Base-by-base conservation (phyloP, 2,888 invertebrate genomes). In the Amiota communis region DNA sequence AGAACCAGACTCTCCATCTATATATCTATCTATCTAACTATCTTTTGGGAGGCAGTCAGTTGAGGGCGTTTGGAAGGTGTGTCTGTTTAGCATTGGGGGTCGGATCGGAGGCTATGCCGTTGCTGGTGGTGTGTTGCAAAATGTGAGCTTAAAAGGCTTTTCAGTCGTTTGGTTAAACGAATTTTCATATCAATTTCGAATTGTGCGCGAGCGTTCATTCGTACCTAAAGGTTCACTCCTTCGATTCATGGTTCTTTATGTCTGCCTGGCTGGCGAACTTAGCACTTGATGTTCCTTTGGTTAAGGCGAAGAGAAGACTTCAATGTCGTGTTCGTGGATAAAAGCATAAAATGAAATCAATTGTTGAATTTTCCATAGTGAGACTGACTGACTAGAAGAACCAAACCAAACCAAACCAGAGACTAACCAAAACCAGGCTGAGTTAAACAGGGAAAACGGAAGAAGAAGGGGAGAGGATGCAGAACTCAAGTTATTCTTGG, bases 121-220 rank as follows among this genome's bases (percentile, higher is more conserved):
- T 82, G 78, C 81, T 11, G 65, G 15, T 36, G 36, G 36, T 36
- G 6, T 36, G 36, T 59, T 15, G 73, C 70, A 72, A 68, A 68
- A 51, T 68, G 67, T 75, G 64, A 64, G 78, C 74, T 78, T 76
- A 76, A 80, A 83, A 81, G 78, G 74, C 85, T 79, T 76, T 83
- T 51, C 65, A 65, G 67, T 68, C 67, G 53, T 68, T 68, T 73
- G 75, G 74, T 75, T 81, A 85, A 83, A 79, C 85, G 85, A 85
- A 85, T 85, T 85, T 85, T 82, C 85, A 85, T 85, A 82, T 83
- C 78, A 83, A 80, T 80, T 82, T 80, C 78, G 79, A 51, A 68
- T 68, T 68, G 51, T 63, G 51, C 15, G 67, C 67, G 47, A 46
- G 48, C 65, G 48, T 36, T 36, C 36, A 36, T 36, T 36, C 36